Conservation (phyloP, 2,888 invertebrate species). For the Erynnis tages region DNA sequence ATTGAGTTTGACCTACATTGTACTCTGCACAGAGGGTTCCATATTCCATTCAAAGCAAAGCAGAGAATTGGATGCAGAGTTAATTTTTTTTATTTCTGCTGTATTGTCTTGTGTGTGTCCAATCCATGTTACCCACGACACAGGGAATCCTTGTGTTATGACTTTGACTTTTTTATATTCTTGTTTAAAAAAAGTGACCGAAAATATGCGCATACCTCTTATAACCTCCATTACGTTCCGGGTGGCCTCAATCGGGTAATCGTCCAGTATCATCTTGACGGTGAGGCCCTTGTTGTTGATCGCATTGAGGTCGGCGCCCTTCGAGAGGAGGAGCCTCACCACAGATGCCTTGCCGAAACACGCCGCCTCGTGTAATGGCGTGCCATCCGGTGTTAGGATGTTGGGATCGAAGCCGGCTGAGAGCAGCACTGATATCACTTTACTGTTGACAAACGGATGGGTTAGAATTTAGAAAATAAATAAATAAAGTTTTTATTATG, state of each 20-base stretch:
- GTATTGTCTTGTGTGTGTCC: too few relatives aligned
- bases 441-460: constrained; percentile 69
- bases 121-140: too few relatives aligned
- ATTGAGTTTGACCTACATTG: too few relatives aligned
- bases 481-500: too few relatives aligned
- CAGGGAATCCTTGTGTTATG: too few relatives aligned
- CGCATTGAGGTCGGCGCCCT: constrained; percentile 90
- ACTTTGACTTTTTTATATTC: too few relatives aligned
- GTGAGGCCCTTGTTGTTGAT: constrained; percentile 91
- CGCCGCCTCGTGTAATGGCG: constrained; percentile 96
- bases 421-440: constrained; percentile 91
- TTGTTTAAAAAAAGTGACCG: too few relatives aligned
- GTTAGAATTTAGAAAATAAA: too few relatives aligned
- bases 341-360: constrained; percentile 95
- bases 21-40: too few relatives aligned
- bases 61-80: too few relatives aligned
- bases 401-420: constrained; percentile 94
- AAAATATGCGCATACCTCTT: constrained; percentile 83
- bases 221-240: constrained; percentile 93
- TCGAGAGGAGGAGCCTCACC: constrained; percentile 89
- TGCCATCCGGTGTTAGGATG: constrained; percentile 91
- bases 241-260: constrained; percentile 94
- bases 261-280: constrained; percentile 91
- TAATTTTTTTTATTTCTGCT: too few relatives aligned
- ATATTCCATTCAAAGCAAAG: too few relatives aligned